Percentiles rank a stretch among this genome's conserved stretches.
These are phyloP conservation scores for Chaetophractus vellerosus DNA, from an alignment of 2,797 vertebrate species.

Conservation along the genomic window DNA sequence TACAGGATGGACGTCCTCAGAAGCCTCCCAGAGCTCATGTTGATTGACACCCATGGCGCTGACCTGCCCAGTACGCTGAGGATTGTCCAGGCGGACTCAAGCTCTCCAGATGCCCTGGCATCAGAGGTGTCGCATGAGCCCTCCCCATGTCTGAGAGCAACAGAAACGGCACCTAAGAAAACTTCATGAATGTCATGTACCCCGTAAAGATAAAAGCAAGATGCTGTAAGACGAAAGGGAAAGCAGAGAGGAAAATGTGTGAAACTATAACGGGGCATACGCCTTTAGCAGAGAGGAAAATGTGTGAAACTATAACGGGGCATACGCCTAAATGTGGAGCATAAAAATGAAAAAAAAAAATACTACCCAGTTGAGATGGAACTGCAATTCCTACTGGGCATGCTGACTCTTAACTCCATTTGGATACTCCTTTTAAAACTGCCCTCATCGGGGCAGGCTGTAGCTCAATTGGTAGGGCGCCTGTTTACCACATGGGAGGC, in stretches of 20 bases:
- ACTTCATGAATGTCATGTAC: background rate
- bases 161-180: background rate
- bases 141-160: background rate
- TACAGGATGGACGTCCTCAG: background rate
- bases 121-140: background rate
- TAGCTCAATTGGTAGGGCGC: no score
- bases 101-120: background rate
- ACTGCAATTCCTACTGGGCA: background rate
- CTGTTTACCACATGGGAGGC: no score
- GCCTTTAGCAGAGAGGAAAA: background rate
- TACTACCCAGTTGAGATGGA: background rate
- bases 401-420: background rate
- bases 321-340: background rate
- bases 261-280: no score
- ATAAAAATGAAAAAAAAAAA: background rate
- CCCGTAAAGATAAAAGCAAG: constrained; percentile 34
- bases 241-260: background rate
- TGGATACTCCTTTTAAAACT: background rate
- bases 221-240: background rate
- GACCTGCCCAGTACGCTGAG: background rate
- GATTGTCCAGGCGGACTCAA: background rate
- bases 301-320: background rate
- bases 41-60: background rate
- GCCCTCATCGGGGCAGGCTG: no score
- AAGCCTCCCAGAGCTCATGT: background rate